These are phyloP conservation scores for Sepiola atlantica DNA, from an alignment of 2,888 invertebrate genomes.

Conservation along the genomic window DNA sequence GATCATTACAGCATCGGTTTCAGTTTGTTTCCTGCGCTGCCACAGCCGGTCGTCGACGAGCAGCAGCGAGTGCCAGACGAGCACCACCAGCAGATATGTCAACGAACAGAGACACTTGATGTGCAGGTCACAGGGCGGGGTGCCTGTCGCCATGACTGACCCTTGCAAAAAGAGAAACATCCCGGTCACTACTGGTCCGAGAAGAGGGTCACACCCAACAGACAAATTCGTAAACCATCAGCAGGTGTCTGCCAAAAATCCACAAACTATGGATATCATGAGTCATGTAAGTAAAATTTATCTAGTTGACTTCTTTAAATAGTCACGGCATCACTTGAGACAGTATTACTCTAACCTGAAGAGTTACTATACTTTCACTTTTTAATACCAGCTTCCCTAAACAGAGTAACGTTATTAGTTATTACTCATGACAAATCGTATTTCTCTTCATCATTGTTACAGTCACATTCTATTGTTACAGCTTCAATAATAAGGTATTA, in stretches of 20 bases:
- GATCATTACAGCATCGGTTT: slow-evolving; percentile 32
- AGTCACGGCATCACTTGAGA: too few species aligned
- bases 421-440: too few species aligned
- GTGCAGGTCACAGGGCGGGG: neutral
- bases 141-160: neutral
- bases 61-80: neutral
- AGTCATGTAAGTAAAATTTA: neutral
- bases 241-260: neutral
- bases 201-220: neutral
- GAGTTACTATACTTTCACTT: too few species aligned
- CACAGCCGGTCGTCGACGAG: neutral
- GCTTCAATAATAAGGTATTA: too few species aligned
- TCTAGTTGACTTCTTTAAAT: too few species aligned
- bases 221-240: neutral
- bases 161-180: neutral
- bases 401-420: too few species aligned
- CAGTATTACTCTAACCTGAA: too few species aligned
- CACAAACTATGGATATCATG: neutral
- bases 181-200: neutral
- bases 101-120: slow-evolving; percentile 22
- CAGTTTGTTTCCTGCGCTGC: neutral
- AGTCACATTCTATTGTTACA: too few species aligned
- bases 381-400: too few species aligned
- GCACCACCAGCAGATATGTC: slow-evolving; percentile 18
- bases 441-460: too few species aligned